phyloP scores from a whole-genome alignment of 2,113 vertebrate species.

The Elgaria multicarinata region DNA sequence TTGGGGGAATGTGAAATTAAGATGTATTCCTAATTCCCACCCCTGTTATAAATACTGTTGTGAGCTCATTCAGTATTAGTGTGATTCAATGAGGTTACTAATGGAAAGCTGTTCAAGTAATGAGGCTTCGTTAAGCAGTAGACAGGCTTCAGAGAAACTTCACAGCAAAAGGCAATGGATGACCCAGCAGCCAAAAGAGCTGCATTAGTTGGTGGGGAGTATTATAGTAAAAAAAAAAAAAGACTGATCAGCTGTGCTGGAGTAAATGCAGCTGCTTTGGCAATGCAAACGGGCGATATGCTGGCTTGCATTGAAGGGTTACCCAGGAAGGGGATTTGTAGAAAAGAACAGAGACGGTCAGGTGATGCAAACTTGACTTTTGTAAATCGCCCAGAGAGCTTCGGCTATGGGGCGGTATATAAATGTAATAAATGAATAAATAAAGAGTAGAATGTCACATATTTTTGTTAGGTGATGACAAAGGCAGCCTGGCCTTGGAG shows the following conservation, averaged over 20 bases:
- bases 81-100: neutral
- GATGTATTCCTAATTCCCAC: neutral
- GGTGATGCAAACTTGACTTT: too few relatives aligned
- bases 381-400: too few relatives aligned
- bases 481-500: neutral
- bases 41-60: neutral
- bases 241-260: neutral
- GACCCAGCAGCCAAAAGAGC: neutral
- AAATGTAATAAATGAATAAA: too few relatives aligned
- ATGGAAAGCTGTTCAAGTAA: neutral
- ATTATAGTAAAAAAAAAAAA: neutral
- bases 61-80: neutral
- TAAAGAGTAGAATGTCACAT: too few relatives aligned
- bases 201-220: neutral
- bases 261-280: neutral
- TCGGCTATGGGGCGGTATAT: too few relatives aligned
- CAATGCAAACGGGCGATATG: neutral
- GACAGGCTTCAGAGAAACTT: neutral
- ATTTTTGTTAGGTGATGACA: neutral
- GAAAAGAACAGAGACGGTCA: neutral
- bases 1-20: neutral
- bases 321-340: neutral
- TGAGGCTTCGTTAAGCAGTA: slow-evolving; percentile 1
- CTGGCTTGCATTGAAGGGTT: neutral
- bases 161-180: neutral